Conservation (phyloP, 2,797 vertebrate genomes). For the Leptoclinus maculatus region DNA sequence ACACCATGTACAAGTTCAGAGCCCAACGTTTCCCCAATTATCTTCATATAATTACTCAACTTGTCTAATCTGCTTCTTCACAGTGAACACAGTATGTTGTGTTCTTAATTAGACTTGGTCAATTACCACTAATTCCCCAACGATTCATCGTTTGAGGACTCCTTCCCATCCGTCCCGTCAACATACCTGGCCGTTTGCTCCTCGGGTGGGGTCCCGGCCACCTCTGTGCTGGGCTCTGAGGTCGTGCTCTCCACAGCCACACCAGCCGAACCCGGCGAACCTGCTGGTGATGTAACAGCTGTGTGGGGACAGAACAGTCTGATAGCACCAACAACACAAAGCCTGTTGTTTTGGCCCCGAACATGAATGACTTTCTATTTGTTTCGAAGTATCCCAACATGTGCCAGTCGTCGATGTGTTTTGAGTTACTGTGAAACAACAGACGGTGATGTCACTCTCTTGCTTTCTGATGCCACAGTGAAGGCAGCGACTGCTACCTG, state of each 20-base stretch:
- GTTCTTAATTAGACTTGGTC: background rate
- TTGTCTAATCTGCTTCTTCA: background rate
- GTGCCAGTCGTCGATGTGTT: slow-evolving; percentile 26
- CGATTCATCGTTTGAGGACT: background rate
- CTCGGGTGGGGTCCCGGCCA: slow-evolving; percentile 78
- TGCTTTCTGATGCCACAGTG: slow-evolving; percentile 55
- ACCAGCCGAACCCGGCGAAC: slow-evolving; percentile 73
- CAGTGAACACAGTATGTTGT: background rate
- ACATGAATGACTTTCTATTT: slow-evolving; percentile 9
- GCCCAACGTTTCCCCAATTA: background rate
- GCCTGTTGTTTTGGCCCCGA: slow-evolving; percentile 9
- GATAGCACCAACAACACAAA: slow-evolving; percentile 24
- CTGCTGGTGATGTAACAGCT: slow-evolving; percentile 83
- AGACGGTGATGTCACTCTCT: slow-evolving; percentile 55
- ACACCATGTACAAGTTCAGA: background rate
- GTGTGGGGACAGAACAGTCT: slow-evolving; percentile 48
- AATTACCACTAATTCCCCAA: background rate
- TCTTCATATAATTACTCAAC: background rate
- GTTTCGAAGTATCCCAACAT: background rate
- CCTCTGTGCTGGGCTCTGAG: slow-evolving; percentile 81
- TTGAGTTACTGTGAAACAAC: slow-evolving; percentile 41
- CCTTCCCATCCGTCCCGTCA: background rate
- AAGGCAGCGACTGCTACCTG: slow-evolving; percentile 51
- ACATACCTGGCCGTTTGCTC: slow-evolving; percentile 86
- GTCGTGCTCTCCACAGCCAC: slow-evolving; percentile 78